Conservation (phyloP, 1,140 invertebrate species). For the Lepeophtheirus salmonis region DNA sequence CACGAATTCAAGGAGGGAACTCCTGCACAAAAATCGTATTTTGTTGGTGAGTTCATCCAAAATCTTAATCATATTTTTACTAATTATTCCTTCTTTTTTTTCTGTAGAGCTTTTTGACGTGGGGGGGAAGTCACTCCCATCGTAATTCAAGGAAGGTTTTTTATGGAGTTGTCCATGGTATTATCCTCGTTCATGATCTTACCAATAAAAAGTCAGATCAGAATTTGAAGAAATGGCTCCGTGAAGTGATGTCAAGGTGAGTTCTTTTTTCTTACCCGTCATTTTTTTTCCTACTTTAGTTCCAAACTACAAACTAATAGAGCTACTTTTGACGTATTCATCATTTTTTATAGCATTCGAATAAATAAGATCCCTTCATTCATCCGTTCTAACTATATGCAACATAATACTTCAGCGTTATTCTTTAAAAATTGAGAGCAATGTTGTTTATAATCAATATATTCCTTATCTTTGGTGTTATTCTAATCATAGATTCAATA, state of each 20-base stretch:
- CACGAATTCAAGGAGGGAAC: slow-evolving; percentile 90
- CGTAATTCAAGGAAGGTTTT: slow-evolving; percentile 76
- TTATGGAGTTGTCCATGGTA: slow-evolving; percentile 76
- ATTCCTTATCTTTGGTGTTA: no score
- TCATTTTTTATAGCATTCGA: no score
- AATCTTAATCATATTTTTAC: neutral
- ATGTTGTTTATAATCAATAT: no score
- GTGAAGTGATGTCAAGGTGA: neutral
- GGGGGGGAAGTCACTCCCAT: slow-evolving; percentile 76
- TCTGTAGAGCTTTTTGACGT: slow-evolving; percentile 71
- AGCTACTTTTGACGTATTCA: no score
- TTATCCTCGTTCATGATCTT: slow-evolving; percentile 7
- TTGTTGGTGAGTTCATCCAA: slow-evolving; percentile 41
- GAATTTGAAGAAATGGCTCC: slow-evolving; percentile 1
- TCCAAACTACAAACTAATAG: no score
- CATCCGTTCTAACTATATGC: no score
- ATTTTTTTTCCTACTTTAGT: no score
- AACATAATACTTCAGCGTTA: no score
- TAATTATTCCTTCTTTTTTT: neutral
- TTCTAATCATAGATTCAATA: no score
- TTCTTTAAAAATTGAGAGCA: no score
- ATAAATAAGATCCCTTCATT: no score
- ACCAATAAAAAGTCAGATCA: slow-evolving; percentile 2
- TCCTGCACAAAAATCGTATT: slow-evolving; percentile 63
- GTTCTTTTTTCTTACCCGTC: no score